A percentile compares a stretch with the other conserved stretches of the same genome.
These are phyloP conservation scores for Eueremaeus valkanovi DNA, from an alignment of 2,888 invertebrate genomes.

Conservation along the genomic window DNA sequence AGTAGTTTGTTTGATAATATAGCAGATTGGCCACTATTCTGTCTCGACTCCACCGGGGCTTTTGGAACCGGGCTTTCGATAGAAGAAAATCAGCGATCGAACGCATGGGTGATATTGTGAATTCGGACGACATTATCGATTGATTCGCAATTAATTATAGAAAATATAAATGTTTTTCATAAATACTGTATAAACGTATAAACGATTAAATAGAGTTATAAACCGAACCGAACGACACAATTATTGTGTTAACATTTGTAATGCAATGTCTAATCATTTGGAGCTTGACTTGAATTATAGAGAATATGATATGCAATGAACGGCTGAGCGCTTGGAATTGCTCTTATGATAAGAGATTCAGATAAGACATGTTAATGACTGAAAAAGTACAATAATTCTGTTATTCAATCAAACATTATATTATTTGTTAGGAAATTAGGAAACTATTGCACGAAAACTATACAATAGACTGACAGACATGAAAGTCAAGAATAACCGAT, in stretches of 20 bases:
- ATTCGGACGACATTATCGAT: not conserved
- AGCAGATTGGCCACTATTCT: slow-evolving; percentile 71
- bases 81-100: slow-evolving; percentile 70
- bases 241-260: slow-evolving; percentile 17
- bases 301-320: not conserved
- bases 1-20: slow-evolving; percentile 84
- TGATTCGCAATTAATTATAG: not conserved
- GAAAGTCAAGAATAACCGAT: too few species aligned
- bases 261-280: not conserved
- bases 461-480: too few species aligned
- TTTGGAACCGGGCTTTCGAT: slow-evolving; percentile 71
- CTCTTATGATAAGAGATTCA: not conserved
- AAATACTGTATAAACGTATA: too few species aligned
- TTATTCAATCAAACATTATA: too few species aligned
- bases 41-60: slow-evolving; percentile 73
- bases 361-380: not conserved
- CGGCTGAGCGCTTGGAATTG: not conserved
- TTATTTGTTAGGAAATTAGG: too few species aligned
- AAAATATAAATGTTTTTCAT: too few species aligned
- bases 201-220: not conserved
- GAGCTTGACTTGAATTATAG: too few species aligned
- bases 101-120: slow-evolving; percentile 61
- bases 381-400: too few species aligned
- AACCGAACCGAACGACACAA: not conserved
- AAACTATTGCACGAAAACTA: too few species aligned